These are phyloP conservation scores for Cylindroiulus punctatus DNA, from an alignment of 2,888 invertebrate genomes.

Conservation along the genomic window DNA sequence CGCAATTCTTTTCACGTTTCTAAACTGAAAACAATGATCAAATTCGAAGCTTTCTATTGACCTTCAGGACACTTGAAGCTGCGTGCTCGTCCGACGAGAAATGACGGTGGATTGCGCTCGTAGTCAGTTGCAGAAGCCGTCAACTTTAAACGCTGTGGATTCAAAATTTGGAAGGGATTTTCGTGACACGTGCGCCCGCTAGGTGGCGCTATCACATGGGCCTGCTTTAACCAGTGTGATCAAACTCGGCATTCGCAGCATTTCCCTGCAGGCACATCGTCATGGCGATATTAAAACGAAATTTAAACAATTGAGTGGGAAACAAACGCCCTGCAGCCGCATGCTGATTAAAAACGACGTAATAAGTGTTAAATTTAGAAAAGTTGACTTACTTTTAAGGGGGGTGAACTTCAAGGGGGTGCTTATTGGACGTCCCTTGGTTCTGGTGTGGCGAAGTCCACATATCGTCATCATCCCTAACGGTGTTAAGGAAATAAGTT, in stretches of 20 bases:
- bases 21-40: conserved; percentile 31
- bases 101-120: background rate
- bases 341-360: too few relatives aligned
- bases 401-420: too few relatives aligned
- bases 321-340: too few relatives aligned
- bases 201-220: background rate
- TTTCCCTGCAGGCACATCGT: background rate
- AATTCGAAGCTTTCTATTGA: conserved; percentile 12
- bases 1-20: background rate
- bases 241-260: background rate
- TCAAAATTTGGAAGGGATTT: background rate
- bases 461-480: too few relatives aligned
- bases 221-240: background rate
- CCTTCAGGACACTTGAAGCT: conserved; percentile 31
- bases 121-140: background rate
- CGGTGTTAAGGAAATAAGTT: too few relatives aligned
- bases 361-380: too few relatives aligned
- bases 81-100: background rate
- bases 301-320: too few relatives aligned
- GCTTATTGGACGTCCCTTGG: too few relatives aligned
- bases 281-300: background rate
- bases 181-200: conserved; percentile 22
- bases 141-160: background rate
- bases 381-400: too few relatives aligned
- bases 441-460: too few relatives aligned